Percentiles rank a stretch among this genome's conserved stretches.
Evolutionary conservation across 1,140 invertebrate species (phyloP).

Genomic region (Meloidogyne chitwoodi): DNA sequence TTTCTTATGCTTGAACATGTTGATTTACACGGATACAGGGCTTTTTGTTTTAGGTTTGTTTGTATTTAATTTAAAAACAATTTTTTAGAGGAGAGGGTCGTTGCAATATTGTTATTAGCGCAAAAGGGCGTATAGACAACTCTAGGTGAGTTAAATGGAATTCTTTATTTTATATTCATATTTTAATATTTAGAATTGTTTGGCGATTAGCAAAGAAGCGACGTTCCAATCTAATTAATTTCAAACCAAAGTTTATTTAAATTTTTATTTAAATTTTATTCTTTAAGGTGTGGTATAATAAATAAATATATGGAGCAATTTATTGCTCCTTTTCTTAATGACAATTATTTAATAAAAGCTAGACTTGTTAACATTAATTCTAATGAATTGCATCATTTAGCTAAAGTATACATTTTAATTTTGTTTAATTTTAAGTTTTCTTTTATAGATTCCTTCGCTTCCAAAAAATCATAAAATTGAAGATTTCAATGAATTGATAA

Average conservation of each 20-base stretch:
- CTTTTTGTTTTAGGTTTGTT: slow-evolving; percentile 41
- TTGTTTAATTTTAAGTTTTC: background rate
- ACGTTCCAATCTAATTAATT: slow-evolving; percentile 42
- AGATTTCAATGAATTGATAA: slow-evolving; percentile 38
- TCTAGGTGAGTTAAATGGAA: slow-evolving; percentile 33
- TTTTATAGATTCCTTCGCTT: slow-evolving; percentile 46
- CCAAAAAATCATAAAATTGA: slow-evolving; percentile 53
- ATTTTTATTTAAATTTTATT: background rate
- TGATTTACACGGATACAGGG: slow-evolving; percentile 38
- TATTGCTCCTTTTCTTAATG: slow-evolving; percentile 46
- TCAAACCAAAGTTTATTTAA: slow-evolving; percentile 39
- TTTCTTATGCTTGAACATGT: slow-evolving; percentile 22
- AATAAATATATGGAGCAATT: slow-evolving; percentile 48
- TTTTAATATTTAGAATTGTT: slow-evolving; percentile 51
- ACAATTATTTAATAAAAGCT: slow-evolving; percentile 44
- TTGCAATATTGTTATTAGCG: slow-evolving; percentile 56
- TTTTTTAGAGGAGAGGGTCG: slow-evolving; percentile 53
- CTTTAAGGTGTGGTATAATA: slow-evolving; percentile 37
- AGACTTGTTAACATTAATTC: slow-evolving; percentile 44
- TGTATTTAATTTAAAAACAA: background rate
- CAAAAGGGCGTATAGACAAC: slow-evolving; percentile 41
- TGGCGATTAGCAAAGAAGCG: slow-evolving; percentile 56
- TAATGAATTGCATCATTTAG: slow-evolving; percentile 43
- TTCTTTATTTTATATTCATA: background rate
- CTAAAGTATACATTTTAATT: slow-evolving; percentile 39